phyloP scores from a whole-genome alignment of 2,113 vertebrate genomes.

The Toxostoma redivivum region DNA sequence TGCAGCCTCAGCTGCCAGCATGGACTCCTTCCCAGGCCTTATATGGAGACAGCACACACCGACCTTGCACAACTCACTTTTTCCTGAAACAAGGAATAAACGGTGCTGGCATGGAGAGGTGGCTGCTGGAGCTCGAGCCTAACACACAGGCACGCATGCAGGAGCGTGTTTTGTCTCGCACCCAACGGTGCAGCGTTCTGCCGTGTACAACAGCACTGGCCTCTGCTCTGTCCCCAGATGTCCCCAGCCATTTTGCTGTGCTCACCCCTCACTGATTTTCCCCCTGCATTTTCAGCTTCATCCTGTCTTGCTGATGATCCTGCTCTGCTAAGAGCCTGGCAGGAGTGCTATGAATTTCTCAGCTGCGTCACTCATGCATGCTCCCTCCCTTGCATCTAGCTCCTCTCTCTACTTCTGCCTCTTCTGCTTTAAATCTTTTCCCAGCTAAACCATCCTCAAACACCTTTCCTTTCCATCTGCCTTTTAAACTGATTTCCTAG shows the following conservation, averaged over 20 bases:
- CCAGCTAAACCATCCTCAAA: neutral
- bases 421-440: neutral
- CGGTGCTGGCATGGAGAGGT: neutral
- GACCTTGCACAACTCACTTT: neutral
- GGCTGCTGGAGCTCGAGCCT: neutral
- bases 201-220: rapidly evolving
- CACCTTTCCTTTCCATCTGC: neutral
- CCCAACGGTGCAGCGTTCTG: rapidly evolving
- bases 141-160: rapidly evolving
- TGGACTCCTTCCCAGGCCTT: neutral
- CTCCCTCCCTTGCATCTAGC: neutral
- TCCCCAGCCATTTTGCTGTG: neutral
- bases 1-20: rapidly evolving
- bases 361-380: neutral
- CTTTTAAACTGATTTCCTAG: neutral
- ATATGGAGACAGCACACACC: neutral
- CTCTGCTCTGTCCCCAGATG: neutral
- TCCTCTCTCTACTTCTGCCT: neutral
- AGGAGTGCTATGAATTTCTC: neutral
- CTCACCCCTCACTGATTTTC: neutral
- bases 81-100: neutral
- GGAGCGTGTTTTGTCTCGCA: rapidly evolving
- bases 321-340: rapidly evolving
- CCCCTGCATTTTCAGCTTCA: neutral
- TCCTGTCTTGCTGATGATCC: neutral